A percentile compares a stretch with the other conserved stretches of the same genome.
phyloP scores from a whole-genome alignment of 2,797 vertebrate genomes.

The Tinamus major region DNA sequence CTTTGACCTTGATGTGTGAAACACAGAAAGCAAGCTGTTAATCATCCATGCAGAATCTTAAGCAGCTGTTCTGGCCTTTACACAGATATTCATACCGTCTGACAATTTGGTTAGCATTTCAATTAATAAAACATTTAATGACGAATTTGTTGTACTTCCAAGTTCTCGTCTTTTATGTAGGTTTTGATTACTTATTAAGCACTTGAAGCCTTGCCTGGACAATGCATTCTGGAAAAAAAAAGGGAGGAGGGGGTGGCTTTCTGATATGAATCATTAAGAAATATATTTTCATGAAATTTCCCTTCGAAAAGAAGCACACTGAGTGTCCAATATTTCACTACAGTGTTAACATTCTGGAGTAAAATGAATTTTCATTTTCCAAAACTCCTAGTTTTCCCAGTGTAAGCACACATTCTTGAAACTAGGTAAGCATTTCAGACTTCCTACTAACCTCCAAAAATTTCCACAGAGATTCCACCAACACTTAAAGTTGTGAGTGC shows the following conservation, averaged over 20 bases:
- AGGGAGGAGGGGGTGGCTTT: background rate
- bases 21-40: background rate
- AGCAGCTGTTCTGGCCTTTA: background rate
- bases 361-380: background rate
- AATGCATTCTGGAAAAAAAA: background rate
- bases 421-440: background rate
- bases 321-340: background rate
- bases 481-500: background rate
- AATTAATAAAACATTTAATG: conserved; percentile 46
- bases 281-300: background rate
- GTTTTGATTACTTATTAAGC: conserved; percentile 47
- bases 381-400: background rate
- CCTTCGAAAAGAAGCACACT: background rate
- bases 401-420: background rate
- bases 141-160: background rate
- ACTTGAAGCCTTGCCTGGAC: background rate
- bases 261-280: background rate
- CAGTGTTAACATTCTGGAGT: background rate
- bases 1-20: background rate
- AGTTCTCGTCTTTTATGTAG: conserved; percentile 13
- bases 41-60: background rate
- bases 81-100: background rate
- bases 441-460: background rate
- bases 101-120: conserved; percentile 2
- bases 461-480: background rate